Evolutionary conservation across 2,797 vertebrate genomes (phyloP), one percentile per base, ranked within the genome.

Genomic region (Molothrus ater): DNA sequence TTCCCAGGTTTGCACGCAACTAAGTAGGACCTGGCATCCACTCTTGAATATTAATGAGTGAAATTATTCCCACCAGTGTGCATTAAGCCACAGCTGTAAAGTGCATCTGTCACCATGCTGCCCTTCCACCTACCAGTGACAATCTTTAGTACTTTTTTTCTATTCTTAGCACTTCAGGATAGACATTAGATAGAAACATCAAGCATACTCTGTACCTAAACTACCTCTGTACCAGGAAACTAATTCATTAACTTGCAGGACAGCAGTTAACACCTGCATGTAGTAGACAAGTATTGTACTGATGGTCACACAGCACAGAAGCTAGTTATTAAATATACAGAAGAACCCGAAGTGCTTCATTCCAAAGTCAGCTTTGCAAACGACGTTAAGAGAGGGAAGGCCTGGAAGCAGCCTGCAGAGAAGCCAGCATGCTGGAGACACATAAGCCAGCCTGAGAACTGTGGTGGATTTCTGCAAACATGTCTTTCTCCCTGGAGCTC

Each of bases 401-500:
- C 48, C 68, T 89, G 38, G 56, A 59, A 80, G 25, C 1, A 29
- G 76, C 42, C 59, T 7, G 4, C 1, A 9, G 36, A 66, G 65
- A 82, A 93, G 69, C 24, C 89, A 82, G 75, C 38, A 3, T 36
- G 60, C 60, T 91, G 26, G 32, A 79, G 3, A 5, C 68, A 73
- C 21, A 7, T 20, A 64, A 80, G 29, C 26, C 57, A 74, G 75
- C 90, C 66, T 48, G 59, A 88, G 72, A 95, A 74, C 85, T 88
- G 85, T 90, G 80, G 82, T 86, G 90, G 94, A 95, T 92, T 95
- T 94, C 57, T 74, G 75, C 69, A 71, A 47, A 61, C 6, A 3
- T 59, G 13, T 71, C 61, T 50, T 73, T 32, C 42, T 42, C 65
- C 63, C 86, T 10, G 21, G 50, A 94, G 85, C 70, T 91, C 85